These are phyloP conservation scores for Corvus moneduloides DNA, from an alignment of 2,113 vertebrate genomes.

Conservation along the genomic window DNA sequence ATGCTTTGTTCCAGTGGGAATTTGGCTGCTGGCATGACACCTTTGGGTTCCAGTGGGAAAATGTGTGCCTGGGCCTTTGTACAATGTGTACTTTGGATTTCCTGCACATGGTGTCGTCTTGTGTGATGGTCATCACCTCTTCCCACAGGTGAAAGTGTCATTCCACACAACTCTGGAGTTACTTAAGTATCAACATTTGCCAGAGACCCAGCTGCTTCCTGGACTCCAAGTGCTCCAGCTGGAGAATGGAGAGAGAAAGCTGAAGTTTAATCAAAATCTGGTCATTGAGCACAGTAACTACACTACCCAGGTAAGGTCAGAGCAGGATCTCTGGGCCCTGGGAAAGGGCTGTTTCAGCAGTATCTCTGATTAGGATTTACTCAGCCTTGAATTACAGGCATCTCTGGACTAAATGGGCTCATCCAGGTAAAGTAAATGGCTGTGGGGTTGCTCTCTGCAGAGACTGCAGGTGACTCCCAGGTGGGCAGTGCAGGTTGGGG, in stretches of 20 bases:
- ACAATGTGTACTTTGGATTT: slow-evolving; percentile 2
- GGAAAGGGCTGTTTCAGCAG: neutral
- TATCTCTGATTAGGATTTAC: neutral
- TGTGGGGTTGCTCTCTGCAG: neutral
- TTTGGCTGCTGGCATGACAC: slow-evolving; percentile 4
- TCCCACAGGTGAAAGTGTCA: slow-evolving; percentile 83
- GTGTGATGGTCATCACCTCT: neutral
- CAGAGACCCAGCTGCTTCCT: slow-evolving; percentile 65
- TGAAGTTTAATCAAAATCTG: slow-evolving; percentile 80
- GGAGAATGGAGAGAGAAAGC: slow-evolving; percentile 66
- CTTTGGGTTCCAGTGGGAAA: neutral
- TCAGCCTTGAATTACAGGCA: neutral
- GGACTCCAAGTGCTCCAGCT: slow-evolving; percentile 68
- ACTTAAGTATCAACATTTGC: slow-evolving; percentile 73
- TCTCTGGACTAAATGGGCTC: neutral
- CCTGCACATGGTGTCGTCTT: neutral
- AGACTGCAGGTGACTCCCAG: neutral
- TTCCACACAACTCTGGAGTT: slow-evolving; percentile 83
- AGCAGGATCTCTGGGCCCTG: neutral
- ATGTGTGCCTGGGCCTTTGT: neutral
- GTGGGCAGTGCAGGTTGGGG: neutral
- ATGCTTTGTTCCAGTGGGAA: slow-evolving; percentile 32
- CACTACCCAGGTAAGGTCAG: slow-evolving; percentile 75
- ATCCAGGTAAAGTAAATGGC: neutral
- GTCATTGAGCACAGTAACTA: slow-evolving; percentile 81